Base-by-base conservation (phyloP, 2,113 vertebrate species). In the Tachycineta bicolor region DNA sequence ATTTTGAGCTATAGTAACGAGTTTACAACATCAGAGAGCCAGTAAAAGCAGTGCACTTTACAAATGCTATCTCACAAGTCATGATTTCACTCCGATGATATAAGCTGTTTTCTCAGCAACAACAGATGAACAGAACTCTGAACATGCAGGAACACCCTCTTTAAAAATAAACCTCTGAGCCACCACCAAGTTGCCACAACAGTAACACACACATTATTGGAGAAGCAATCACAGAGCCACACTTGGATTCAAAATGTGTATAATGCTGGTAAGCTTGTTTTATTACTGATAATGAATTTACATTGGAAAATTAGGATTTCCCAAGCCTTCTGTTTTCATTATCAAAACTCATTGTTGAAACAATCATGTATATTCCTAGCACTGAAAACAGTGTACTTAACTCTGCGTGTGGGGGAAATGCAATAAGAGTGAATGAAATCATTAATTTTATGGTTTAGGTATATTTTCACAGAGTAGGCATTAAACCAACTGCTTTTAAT, bases 81-180 rank as follows among this genome's bases (percentile, higher is more conserved):
- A 59, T 84, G 56, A 95, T 90, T 97, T 95, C 60, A 90, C 81
- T 68, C 34, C 23, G 19, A 93, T 91, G 80, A 94, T 56, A 88
- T 44, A 93, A 86, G 47, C 80, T 84, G 80, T 87, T 83, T 71
- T 85, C 71, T 85, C 80, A 95, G 90, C 34, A 89, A 87, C 93
- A 74, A 81, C 60, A 81, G 17, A 81, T 4, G 39, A 92, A 75
- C 28, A 94, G 60, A 90, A 96, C 82, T 76, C 53, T 78, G 59
- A 79, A 58, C 59, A 84, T 18, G 60, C 81, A 83, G 91, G 73
- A 96, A 89, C 83, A 94, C 52, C 82, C 92, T 93, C 50, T 83
- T 92, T 74, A 90, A 90, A 94, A 78, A 95, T 53, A 96, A 91
- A 85, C 80, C 41, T 81, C 49, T 47, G 59, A 62, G 71, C 83